These are phyloP conservation scores for Pentalonia nigronervosa DNA, from an alignment of 1,140 invertebrate species.

Conservation along the genomic window DNA sequence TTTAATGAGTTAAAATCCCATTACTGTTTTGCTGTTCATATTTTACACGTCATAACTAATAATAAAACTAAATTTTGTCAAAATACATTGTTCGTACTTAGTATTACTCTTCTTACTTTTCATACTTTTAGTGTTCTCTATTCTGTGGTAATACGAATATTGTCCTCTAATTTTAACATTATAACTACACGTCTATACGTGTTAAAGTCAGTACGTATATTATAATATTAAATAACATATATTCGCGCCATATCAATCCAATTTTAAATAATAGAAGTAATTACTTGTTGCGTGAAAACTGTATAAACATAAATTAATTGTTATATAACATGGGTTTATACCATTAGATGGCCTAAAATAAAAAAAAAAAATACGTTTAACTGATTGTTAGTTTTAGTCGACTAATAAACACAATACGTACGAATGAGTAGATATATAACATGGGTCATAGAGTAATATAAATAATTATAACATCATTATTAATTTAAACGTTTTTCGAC, in stretches of 20 bases:
- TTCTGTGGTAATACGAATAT: background rate
- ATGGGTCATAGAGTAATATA: background rate
- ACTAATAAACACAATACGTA: background rate
- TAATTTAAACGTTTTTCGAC: background rate
- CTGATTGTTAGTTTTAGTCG: background rate
- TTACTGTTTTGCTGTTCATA: background rate
- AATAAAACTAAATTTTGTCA: background rate
- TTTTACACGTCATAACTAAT: background rate
- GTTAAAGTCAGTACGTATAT: background rate
- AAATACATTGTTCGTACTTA: background rate
- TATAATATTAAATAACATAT: background rate
- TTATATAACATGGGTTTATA: background rate
- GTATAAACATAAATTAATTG: background rate
- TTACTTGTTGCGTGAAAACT: background rate
- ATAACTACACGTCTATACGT: background rate
- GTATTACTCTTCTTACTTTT: no score
- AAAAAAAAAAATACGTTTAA: background rate
- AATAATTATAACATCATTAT: background rate
- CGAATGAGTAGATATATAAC: background rate
- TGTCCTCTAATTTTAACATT: background rate
- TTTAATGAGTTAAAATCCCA: background rate
- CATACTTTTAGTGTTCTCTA: no score
- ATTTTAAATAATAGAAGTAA: background rate
- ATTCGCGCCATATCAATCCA: background rate
- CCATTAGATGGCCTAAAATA: background rate